These are phyloP conservation scores for Lagodon rhomboides DNA, from an alignment of 2,797 vertebrate genomes.

Conservation along the genomic window DNA sequence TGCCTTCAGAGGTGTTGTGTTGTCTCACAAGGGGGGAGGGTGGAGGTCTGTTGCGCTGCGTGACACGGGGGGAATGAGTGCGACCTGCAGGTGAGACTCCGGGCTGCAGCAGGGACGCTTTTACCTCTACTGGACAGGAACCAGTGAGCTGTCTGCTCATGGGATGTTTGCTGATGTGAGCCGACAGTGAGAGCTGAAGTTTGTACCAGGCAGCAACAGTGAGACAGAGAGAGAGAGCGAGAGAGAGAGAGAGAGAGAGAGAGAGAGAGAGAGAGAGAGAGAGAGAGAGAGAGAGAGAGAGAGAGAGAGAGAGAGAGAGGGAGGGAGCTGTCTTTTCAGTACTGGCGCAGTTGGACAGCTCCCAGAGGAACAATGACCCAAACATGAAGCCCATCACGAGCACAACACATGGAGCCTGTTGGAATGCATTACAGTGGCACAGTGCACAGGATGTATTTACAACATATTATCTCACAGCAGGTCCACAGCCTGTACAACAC, in stretches of 20 bases:
- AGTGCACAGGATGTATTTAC: not conserved
- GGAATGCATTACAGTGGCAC: not conserved
- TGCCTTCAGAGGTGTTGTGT: not conserved
- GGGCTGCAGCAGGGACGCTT: slow-evolving; percentile 23
- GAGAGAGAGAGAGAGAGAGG: not conserved
- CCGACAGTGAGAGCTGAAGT: slow-evolving; percentile 6
- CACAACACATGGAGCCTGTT: not conserved
- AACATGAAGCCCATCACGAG: not conserved
- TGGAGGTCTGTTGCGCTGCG: not conserved
- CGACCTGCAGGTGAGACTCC: not conserved
- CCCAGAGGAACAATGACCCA: slow-evolving; percentile 35
- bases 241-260: not conserved
- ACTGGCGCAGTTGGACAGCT: slow-evolving; percentile 52
- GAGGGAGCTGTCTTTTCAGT: slow-evolving; percentile 43
- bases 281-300: not conserved
- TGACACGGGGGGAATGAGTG: not conserved
- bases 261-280: not conserved
- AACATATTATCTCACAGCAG: not conserved
- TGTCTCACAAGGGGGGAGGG: not conserved
- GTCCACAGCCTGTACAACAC: not conserved
- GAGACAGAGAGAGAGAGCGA: not conserved
- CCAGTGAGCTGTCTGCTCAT: slow-evolving; percentile 24
- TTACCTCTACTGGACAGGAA: slow-evolving; percentile 4
- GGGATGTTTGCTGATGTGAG: slow-evolving; percentile 23
- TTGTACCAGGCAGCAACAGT: not conserved